These are phyloP conservation scores for Saccopteryx leptura DNA, from an alignment of 2,113 vertebrate genomes.

Conservation along the genomic window DNA sequence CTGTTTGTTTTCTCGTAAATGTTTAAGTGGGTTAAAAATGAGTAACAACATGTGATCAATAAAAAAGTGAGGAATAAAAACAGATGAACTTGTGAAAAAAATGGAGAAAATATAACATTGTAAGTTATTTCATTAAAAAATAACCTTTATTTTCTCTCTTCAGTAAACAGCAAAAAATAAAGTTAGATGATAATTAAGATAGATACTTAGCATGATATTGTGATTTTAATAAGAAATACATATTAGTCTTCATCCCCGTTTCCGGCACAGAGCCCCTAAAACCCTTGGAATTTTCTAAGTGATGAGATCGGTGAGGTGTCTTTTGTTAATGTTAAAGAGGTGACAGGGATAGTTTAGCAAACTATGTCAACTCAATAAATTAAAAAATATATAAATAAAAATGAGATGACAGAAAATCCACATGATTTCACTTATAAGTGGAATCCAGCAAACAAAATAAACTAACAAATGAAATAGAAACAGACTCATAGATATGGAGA, in stretches of 20 bases:
- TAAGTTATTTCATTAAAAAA: not conserved
- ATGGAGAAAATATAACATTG: not conserved
- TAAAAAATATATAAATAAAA: too few species aligned
- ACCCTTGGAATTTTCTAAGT: not conserved
- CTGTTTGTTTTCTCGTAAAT: not conserved
- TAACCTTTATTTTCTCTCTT: not conserved
- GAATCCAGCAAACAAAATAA: too few species aligned
- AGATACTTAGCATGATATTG: not conserved
- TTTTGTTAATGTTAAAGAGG: not conserved
- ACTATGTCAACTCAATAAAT: too few species aligned
- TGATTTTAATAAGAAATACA: constrained; percentile 4
- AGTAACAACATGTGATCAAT: not conserved
- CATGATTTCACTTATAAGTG: too few species aligned
- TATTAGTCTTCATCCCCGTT: not conserved
- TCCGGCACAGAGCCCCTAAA: not conserved
- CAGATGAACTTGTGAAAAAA: not conserved
- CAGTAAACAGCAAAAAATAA: not conserved
- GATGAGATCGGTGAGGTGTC: not conserved
- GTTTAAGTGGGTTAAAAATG: not conserved
- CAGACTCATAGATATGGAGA: too few species aligned
- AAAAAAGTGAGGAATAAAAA: not conserved
- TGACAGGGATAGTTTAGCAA: not conserved
- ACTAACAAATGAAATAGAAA: too few species aligned
- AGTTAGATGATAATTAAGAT: not conserved
- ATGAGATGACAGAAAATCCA: too few species aligned